Evolutionary conservation across 2,113 vertebrate genomes (phyloP).

Genomic region (Daboia siamensis): DNA sequence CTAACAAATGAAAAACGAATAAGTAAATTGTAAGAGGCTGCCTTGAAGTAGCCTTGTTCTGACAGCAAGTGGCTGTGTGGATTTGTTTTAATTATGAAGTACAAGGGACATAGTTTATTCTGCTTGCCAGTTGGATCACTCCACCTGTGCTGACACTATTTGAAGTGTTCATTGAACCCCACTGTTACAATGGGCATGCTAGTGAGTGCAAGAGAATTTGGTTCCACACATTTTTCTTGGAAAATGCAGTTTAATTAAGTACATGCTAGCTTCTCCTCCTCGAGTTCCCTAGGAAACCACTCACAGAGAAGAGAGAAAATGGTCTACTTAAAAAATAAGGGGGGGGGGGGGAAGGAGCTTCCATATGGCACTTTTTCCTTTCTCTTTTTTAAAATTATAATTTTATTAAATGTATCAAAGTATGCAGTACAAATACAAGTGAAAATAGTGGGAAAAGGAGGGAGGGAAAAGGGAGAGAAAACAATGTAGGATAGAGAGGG

Average conservation of each 20-base stretch:
- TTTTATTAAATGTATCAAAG: not conserved
- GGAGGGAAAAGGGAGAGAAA: not conserved
- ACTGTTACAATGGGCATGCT: not conserved
- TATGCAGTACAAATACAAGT: not conserved
- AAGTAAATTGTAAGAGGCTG: constrained; percentile 41
- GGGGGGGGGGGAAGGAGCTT: not conserved
- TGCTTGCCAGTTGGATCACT: constrained; percentile 19
- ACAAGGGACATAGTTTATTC: constrained; percentile 38
- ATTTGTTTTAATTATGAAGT: constrained; percentile 50
- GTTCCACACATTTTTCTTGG: not conserved
- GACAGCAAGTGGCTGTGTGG: constrained; percentile 42
- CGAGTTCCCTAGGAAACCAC: not conserved
- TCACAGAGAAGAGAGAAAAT: not conserved
- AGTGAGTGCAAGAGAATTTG: constrained; percentile 7
- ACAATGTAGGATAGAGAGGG: not conserved
- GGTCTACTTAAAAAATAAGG: not conserved
- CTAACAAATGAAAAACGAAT: constrained; percentile 12
- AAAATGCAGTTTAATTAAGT: not conserved
- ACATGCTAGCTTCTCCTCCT: not conserved
- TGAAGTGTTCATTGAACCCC: constrained; percentile 15
- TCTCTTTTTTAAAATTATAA: not conserved
- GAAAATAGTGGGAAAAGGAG: not conserved
- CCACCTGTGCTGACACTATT: not conserved
- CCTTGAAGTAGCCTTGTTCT: constrained; percentile 36
- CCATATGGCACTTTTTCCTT: not conserved